Evolutionary conservation across 2,888 invertebrate genomes (phyloP), one percentile per base, ranked within the genome.

Genomic region (Ennomos erosarius): DNA sequence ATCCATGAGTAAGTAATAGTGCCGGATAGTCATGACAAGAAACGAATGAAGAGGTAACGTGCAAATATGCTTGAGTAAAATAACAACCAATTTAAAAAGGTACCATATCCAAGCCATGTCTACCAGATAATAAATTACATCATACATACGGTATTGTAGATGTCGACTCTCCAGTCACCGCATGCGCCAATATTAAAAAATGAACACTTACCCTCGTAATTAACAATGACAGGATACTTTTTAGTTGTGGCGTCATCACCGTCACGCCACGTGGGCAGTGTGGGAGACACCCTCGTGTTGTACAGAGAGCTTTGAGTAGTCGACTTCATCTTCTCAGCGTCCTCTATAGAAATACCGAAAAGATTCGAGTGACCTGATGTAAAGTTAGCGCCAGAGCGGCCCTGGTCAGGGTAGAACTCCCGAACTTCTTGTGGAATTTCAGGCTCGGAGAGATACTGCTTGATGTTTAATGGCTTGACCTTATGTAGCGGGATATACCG

Each of bases 281-380:
- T 95, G n/a, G 95, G 95, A 9, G 94, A 95, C 0, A 95, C 95
- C 68, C 93, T 86, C 1, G 93, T 93, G 62, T 90, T 89, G 67
- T 93, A 92, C 1, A 87, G 54, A 12, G 92, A 88, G 57, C 87
- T 90, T 71, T 90, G 93, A 9, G 93, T 93, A 0, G 93, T 93
- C 10, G 92, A 83, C 64, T 81, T 83, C 80, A 89, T 90, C 55
- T 91, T 90, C 64, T 91, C 93, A 56, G 94, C 94, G 60, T 94
- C 94, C 73, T 94, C 94, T 46, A 94, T 93, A 52, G 94, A 93
- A 60, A 94, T 88, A 55, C 94, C 94, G 67, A 94, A 94, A 61
- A 93, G 87, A 63, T 94, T 94, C 57, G 94, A 94, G 79, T 94
- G 94, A 40, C 94, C 94, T 42, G 94, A 94, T 6, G 94, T 94